These are phyloP conservation scores for Diplogasteroides magnus DNA, from an alignment of 1,140 invertebrate genomes.

Conservation along the genomic window DNA sequence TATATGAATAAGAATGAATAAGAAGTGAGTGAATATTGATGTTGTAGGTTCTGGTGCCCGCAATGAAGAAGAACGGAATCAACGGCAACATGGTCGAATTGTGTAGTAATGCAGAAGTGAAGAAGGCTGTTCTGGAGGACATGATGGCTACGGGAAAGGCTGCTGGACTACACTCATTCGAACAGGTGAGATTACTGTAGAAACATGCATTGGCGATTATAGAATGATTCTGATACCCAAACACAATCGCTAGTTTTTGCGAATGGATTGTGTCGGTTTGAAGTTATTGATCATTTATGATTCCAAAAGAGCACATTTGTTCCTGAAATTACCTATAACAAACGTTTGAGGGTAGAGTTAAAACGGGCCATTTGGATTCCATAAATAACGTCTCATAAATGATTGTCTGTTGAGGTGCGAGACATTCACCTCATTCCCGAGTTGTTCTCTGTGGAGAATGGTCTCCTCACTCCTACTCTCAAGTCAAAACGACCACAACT, in stretches of 20 bases:
- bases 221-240: no score
- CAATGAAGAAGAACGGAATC: slow-evolving; percentile 69
- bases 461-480: slow-evolving; percentile 87
- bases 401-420: no score
- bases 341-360: no score
- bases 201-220: no score
- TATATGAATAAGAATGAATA: no score
- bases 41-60: slow-evolving; percentile 22
- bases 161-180: slow-evolving; percentile 85
- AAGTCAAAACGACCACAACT: slow-evolving; percentile 70
- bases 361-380: no score
- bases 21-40: slow-evolving; percentile 17
- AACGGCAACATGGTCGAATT: slow-evolving; percentile 78
- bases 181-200: slow-evolving; percentile 82
- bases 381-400: no score
- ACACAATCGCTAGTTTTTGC: no score
- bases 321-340: no score
- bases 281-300: no score
- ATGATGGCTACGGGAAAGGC: slow-evolving; percentile 79
- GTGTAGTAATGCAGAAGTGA: slow-evolving; percentile 75
- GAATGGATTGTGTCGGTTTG: no score
- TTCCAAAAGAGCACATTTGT: no score
- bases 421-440: slow-evolving; percentile 68
- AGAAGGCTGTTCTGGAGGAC: slow-evolving; percentile 81
- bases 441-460: slow-evolving; percentile 91